A percentile compares a stretch with the other conserved stretches of the same genome.
These are phyloP conservation scores for Archips xylosteana DNA, from an alignment of 2,888 invertebrate genomes.

Conservation along the genomic window DNA sequence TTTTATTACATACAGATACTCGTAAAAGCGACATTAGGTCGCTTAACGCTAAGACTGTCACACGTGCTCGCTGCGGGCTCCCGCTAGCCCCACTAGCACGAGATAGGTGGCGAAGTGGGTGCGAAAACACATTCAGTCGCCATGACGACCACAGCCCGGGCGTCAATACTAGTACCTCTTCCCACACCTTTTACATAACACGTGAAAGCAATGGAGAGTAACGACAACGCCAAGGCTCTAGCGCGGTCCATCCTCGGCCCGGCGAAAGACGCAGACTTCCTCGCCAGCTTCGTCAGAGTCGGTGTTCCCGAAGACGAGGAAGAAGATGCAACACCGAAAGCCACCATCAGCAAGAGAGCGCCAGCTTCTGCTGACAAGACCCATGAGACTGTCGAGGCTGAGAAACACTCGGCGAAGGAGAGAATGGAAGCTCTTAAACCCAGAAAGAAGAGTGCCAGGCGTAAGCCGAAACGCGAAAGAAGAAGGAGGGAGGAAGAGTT, in stretches of 20 bases:
- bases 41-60: conserved; percentile 23
- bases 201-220: conserved; percentile 59
- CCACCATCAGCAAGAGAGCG: conserved; percentile 76
- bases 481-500: conserved; percentile 88
- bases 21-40: conserved; percentile 19
- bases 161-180: conserved; percentile 76
- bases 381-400: conserved; percentile 60
- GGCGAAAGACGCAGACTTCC: conserved; percentile 89
- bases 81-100: conserved; percentile 55
- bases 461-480: conserved; percentile 73
- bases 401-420: conserved; percentile 65
- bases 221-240: conserved; percentile 76
- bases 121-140: conserved; percentile 76
- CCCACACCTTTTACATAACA: conserved; percentile 74
- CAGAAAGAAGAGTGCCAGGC: conserved; percentile 64
- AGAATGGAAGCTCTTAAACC: conserved; percentile 71
- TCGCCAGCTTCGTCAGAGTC: conserved; percentile 92
- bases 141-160: conserved; percentile 77
- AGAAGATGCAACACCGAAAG: conserved; percentile 73
- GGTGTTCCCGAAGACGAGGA: conserved; percentile 86
- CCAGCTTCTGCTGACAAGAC: conserved; percentile 66
- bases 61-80: conserved; percentile 51
- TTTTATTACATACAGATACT: conserved; percentile 22
- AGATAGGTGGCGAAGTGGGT: conserved; percentile 63
- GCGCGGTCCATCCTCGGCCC: conserved; percentile 87